Base-by-base conservation (phyloP, 2,113 vertebrate species). In the Apaloderma vittatum region DNA sequence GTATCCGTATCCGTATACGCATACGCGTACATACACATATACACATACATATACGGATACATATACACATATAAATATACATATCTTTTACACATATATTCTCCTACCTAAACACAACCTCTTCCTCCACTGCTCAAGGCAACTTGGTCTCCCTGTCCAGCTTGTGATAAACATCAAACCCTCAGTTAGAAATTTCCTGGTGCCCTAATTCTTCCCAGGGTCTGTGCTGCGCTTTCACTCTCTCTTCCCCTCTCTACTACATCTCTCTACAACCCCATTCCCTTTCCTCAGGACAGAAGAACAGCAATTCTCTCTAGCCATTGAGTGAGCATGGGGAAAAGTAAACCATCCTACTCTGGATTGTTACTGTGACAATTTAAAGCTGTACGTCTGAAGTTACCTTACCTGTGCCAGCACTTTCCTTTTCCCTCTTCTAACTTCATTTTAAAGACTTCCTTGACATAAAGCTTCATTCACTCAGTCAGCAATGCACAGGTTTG, bases 391-490 rank as follows among this genome's bases (percentile, higher is more conserved):
- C 68, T 11, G 3, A 67, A 2, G 13, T 46, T 75, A 78, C 46
- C 72, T 59, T 51, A 91, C 76, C 72, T 92, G 72, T 0, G 0
- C 88, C 76, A 94, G 80, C 93, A 90, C 23, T 95, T 95, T 83
- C 54, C 51, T 80, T 90, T 76, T 89, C 72, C 79, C 27, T 77
- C 32, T 80, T 74, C 90, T 68, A 84, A 46, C 63, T 90, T 86
- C 61, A 58, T 70, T 94, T 91, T 81, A 94, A 58, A 94, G 80
- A 7, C 65, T 93, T 89, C 45, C 77, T 67, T 87, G 83, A 89
- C 80, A 93, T 45, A 85, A 91, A 89, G 73, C 68, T 89, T 52
- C 84, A 94, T 94, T 96, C 57, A 95, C 37, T 94, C 86, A 91
- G 61, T 62, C 67, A 95, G 93, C 43, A 91, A 89, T 36, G 66